phyloP scores from a whole-genome alignment of 2,797 vertebrate species.

The Furcifer pardalis region DNA sequence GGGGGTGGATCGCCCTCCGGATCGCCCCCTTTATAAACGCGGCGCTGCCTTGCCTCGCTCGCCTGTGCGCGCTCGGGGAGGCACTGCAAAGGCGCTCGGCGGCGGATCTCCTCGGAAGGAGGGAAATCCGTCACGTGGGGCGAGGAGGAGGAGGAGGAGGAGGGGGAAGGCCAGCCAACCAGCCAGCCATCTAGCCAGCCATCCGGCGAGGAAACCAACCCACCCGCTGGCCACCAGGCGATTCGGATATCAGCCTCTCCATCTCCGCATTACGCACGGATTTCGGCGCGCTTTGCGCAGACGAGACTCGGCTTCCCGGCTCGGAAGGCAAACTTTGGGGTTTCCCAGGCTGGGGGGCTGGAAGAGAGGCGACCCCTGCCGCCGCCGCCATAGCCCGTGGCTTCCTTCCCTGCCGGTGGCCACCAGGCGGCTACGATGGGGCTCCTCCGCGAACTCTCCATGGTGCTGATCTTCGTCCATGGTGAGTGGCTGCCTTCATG shows the following conservation, averaged over 20 bases:
- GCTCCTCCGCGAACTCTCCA: conserved; percentile 54
- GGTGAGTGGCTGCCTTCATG: too few relatives aligned
- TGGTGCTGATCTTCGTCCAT: conserved; percentile 73
- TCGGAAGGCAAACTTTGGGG: not conserved
- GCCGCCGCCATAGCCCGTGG: not conserved
- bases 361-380: too few relatives aligned
- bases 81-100: not conserved
- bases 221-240: too few relatives aligned
- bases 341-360: not conserved
- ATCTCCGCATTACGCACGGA: not conserved
- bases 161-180: conserved; percentile 10
- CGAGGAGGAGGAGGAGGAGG: not conserved
- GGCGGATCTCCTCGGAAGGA: conserved; percentile 3
- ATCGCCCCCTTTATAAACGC: not conserved
- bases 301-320: not conserved
- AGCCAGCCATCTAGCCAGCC: conserved; percentile 7
- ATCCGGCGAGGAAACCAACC: not conserved
- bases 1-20: too few relatives aligned
- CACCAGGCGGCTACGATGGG: conserved; percentile 59
- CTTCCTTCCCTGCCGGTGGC: not conserved
- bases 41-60: not conserved
- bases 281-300: not conserved
- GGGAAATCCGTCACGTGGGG: conserved; percentile 24
- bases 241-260: not conserved
- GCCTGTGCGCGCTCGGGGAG: not conserved